Base-by-base conservation (phyloP, 2,888 invertebrate species). In the Spialia ferax region DNA sequence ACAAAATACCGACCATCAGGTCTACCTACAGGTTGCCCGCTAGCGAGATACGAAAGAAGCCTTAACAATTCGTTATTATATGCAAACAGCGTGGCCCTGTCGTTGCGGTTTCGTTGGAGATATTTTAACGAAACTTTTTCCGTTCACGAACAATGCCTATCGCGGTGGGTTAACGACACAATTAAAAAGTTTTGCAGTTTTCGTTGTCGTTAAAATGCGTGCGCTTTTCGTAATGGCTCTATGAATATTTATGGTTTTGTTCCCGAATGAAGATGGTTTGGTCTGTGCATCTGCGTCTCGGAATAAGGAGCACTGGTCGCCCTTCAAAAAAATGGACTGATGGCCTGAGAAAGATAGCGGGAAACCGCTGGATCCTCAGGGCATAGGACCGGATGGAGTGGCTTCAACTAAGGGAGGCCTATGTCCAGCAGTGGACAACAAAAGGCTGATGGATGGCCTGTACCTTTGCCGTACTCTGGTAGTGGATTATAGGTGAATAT, bases 111-210 rank as follows among this genome's bases (percentile, higher is more conserved):
- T 73, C 71, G 45, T 63, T 50, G 63, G 70, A 71, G 72, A 74
- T 71, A 71, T 69, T 71, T 74, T 71, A 72, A 70, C 72, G 68
- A 66, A 60, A 55, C 63, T 76, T 76, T 77, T 77, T 76, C 69
- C 71, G 22, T 22, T 42, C 63, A 22, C 65, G 64, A 73, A 76
- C 77, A 79, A 77, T 77, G 77, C 69, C 57, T 45, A 29, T 59
- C 68, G 74, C 64, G 75, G 75, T 70, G 72, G 74, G 76, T 74
- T 75, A 77, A 77, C 77, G 77, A 75, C 67, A 75, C 72, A 74
- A 71, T 77, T 75, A 72, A 71, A 71, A 68, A 66, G 69, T 73
- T 74, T 74, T 67, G 68, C 71, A 63, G 68, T 67, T 67, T 71
- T 71, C 69, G 67, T 62, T 69, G 61, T 57, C 69, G 55, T 70